Evolutionary conservation across 2,113 vertebrate species (phyloP).

Genomic region (Mesembrinibis cayennensis): DNA sequence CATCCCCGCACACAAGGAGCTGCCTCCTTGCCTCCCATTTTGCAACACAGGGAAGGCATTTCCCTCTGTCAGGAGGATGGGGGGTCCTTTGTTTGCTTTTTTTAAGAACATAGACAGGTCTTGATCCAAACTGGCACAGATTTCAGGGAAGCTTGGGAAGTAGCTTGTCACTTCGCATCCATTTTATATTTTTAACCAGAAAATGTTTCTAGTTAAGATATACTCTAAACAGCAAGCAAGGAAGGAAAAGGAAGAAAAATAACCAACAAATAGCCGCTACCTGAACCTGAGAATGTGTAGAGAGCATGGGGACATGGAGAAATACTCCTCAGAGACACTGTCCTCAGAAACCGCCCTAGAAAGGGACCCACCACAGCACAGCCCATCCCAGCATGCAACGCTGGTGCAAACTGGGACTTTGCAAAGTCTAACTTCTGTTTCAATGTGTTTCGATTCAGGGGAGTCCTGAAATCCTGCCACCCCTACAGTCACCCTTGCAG

Average conservation of each 20-base stretch:
- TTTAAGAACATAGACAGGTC: not conserved
- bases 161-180: not conserved
- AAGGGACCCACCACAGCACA: not conserved
- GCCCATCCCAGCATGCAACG: not conserved
- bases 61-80: not conserved
- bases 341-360: not conserved
- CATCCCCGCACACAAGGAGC: fast-evolving
- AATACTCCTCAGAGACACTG: not conserved
- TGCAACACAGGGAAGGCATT: not conserved
- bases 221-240: not conserved
- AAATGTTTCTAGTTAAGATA: not conserved
- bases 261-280: not conserved
- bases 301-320: not conserved
- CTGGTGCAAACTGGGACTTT: not conserved
- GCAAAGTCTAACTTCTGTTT: not conserved
- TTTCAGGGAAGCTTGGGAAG: not conserved
- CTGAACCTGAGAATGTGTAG: not conserved
- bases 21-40: not conserved
- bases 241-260: not conserved
- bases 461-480: not conserved
- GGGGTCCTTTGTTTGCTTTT: not conserved
- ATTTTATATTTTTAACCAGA: not conserved
- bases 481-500: not conserved
- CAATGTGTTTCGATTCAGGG: not conserved
- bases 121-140: not conserved